Conservation (phyloP, 2,888 invertebrate genomes). For the Harpalus rufipes region DNA sequence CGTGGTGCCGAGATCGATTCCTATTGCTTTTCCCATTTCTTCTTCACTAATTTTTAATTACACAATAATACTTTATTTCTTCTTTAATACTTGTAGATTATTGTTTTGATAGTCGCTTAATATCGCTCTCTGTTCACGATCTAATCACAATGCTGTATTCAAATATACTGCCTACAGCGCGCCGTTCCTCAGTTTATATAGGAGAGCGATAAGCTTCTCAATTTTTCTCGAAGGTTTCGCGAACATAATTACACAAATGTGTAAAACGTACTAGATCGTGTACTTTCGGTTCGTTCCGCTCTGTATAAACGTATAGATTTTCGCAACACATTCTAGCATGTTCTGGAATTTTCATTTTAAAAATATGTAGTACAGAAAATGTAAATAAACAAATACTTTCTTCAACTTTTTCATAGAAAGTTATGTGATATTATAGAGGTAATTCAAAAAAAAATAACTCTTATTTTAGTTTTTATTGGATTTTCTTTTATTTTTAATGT, state of each 20-base stretch:
- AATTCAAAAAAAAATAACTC: background rate
- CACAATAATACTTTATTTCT: background rate
- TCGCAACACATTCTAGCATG: background rate
- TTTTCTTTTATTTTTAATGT: no score
- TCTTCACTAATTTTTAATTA: background rate
- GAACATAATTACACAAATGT: background rate
- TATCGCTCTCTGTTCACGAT: background rate
- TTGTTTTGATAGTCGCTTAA: background rate
- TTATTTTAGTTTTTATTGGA: no score
- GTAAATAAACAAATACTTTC: background rate
- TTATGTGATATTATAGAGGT: background rate
- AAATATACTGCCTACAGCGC: conserved; percentile 28
- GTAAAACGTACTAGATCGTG: conserved; percentile 1
- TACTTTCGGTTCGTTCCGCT: background rate
- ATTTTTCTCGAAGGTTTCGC: conserved; percentile 30
- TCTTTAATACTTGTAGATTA: background rate
- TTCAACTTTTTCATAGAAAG: background rate
- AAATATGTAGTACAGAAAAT: background rate
- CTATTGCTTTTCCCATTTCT: conserved; percentile 79
- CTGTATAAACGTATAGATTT: background rate
- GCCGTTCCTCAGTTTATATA: conserved; percentile 13
- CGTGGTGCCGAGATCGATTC: conserved; percentile 92
- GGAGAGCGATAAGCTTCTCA: background rate
- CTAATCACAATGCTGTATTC: background rate
- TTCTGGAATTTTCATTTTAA: background rate